Evolutionary conservation across 2,797 vertebrate genomes (phyloP).

Genomic region (Fringilla coelebs): DNA sequence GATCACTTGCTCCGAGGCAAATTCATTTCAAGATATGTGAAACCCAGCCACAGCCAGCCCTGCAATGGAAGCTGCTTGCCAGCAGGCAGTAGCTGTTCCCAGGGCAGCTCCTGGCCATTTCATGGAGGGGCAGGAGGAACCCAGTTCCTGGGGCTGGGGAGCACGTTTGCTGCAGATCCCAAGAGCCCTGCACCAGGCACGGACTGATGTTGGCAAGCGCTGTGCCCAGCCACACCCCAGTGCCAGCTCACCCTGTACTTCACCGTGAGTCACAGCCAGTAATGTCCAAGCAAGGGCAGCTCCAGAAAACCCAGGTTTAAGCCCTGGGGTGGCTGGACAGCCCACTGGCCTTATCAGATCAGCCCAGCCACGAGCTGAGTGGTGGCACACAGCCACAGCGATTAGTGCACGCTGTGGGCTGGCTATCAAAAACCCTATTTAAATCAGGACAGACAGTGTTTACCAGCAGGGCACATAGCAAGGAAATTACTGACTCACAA

Average conservation of each 20-base stretch:
- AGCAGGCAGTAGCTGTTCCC: neutral
- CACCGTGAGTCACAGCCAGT: conserved; percentile 14
- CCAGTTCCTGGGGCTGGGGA: accelerated
- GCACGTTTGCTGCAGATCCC: accelerated
- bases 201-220: neutral
- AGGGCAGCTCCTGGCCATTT: neutral
- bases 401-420: neutral
- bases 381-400: neutral
- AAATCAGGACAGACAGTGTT: conserved; percentile 32
- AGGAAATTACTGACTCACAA: conserved; percentile 58
- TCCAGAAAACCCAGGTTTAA: neutral
- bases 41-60: conserved; percentile 15
- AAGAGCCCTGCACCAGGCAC: neutral
- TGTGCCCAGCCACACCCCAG: neutral
- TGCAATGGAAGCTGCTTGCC: neutral
- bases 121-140: neutral
- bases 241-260: conserved; percentile 6
- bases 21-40: neutral
- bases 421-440: neutral
- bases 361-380: neutral
- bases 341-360: neutral
- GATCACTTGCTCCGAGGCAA: conserved; percentile 20
- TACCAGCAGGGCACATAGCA: conserved; percentile 28
- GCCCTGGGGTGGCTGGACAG: neutral
- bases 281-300: neutral